Conservation (phyloP, 2,888 invertebrate species). For the Adineta ricciae region DNA sequence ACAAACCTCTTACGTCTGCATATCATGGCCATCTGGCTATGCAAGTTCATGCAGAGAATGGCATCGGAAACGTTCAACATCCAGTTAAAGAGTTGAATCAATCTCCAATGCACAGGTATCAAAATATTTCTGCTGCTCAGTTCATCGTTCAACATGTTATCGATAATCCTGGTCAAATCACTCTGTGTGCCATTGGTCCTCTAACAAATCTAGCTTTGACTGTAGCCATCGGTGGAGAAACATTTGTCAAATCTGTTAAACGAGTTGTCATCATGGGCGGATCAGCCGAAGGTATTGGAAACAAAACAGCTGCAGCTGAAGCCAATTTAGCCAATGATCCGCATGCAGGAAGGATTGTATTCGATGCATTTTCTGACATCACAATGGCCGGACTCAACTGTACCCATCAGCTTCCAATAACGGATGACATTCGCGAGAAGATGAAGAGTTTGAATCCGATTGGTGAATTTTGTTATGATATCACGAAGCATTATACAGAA, state of each 20-base stretch:
- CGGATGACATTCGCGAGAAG: not conserved
- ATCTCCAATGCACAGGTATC: not conserved
- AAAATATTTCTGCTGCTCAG: not conserved
- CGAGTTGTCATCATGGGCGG: not conserved
- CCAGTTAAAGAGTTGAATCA: not conserved
- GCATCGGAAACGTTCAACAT: not conserved
- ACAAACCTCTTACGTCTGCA: not conserved
- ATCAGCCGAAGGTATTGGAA: not conserved
- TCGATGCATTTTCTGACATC: not conserved
- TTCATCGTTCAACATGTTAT: not conserved
- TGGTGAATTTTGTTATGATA: constrained; percentile 1
- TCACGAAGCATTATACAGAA: not conserved
- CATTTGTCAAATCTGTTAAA: not conserved
- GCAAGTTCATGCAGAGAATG: not conserved
- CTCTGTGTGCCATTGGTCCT: not conserved
- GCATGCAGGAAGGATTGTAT: constrained; percentile 1
- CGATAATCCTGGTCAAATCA: not conserved
- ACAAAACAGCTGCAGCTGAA: not conserved
- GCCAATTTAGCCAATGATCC: not conserved
- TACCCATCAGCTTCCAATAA: not conserved
- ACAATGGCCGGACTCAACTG: not conserved
- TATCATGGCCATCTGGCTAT: not conserved
- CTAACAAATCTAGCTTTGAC: constrained; percentile 7
- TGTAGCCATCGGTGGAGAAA: not conserved
- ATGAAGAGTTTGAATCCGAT: not conserved